Base-by-base conservation (phyloP, 2,113 vertebrate species). In the Oxyura jamaicensis region DNA sequence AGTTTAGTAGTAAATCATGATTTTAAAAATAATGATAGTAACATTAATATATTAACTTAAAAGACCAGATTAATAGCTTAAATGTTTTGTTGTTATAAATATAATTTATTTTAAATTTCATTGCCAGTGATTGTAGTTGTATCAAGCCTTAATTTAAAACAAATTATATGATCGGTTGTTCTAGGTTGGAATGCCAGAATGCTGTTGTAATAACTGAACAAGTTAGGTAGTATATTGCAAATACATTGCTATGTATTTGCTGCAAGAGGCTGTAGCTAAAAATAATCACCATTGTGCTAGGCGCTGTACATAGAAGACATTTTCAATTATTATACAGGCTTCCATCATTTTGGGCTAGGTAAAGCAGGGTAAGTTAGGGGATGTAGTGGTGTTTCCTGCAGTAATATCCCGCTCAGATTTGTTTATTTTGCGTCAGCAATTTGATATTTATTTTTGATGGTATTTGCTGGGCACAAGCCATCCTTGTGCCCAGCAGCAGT, bases 171-270 rank as follows among this genome's bases (percentile, higher is more conserved):
- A 36, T 36, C 63, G 13, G 13, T 72, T 35, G 42, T 76, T 87
- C 11, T 91, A 53, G 15, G n/a, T 75, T n/a, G 46, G 19, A 63
- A 59, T 39, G 46, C 17, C 39, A 77, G 78, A 87, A 56, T 18
- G 10, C 15, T 60, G 13, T 2, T 15, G 3, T 60, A 25, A 74
- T 63, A 79, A 56, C 42, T 21, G 26, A 3, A 1, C 14, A 31
- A 46, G 16, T 91, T 72, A 29, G 28, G 26, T 21, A 53, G 8
- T 22, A 31, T 31, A 15, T n/a, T 86, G 41, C 4, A 4, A 56
- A 50, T 76, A 26, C 0, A 0, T 60, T 80, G 23, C 72, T 88
- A 31, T 8, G 4, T 29, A 19, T 41, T 65, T 23, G 14, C 36
- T 63, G 36, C 62, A 69, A 60, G 74, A 72, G 4, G 8, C 35